Evolutionary conservation across 2,888 invertebrate species (phyloP).

Genomic region (Pseudoips prasinana): DNA sequence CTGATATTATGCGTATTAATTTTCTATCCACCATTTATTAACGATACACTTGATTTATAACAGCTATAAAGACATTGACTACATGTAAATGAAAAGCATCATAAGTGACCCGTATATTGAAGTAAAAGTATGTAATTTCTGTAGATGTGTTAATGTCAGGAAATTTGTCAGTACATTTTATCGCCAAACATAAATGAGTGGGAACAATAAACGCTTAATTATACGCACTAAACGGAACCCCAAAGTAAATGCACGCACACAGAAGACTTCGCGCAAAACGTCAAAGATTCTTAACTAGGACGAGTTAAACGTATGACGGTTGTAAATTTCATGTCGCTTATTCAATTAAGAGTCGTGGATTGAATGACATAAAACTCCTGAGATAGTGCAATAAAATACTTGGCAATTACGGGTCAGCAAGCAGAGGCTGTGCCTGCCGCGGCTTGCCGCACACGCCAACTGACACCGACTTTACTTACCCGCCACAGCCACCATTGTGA

Average conservation of each 20-base stretch:
- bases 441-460: constrained; percentile 32
- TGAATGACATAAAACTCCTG: constrained; percentile 78
- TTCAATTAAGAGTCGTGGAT: constrained; percentile 77
- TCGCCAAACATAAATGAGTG: no score
- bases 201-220: constrained; percentile 16
- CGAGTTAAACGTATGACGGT: constrained; percentile 67
- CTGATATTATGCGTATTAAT: no score
- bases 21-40: no score
- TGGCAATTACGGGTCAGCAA: constrained; percentile 71
- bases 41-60: no score
- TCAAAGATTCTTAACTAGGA: constrained; percentile 61
- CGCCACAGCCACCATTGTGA: constrained; percentile 29
- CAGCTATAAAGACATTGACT: no score
- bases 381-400: constrained; percentile 75
- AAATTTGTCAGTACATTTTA: no score
- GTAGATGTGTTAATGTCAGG: no score
- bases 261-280: constrained; percentile 35
- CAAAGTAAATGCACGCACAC: constrained; percentile 31
- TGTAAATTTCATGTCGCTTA: constrained; percentile 76
- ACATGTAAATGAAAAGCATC: no score
- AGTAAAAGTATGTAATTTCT: no score
- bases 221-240: constrained; percentile 25
- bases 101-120: no score
- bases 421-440: constrained; percentile 47
- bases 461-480: constrained; percentile 30